Percentiles rank a stretch among this genome's conserved stretches.
Conservation (phyloP, 92 coral and sea anemone genomes). For the Zoanthus sociatus region DNA sequence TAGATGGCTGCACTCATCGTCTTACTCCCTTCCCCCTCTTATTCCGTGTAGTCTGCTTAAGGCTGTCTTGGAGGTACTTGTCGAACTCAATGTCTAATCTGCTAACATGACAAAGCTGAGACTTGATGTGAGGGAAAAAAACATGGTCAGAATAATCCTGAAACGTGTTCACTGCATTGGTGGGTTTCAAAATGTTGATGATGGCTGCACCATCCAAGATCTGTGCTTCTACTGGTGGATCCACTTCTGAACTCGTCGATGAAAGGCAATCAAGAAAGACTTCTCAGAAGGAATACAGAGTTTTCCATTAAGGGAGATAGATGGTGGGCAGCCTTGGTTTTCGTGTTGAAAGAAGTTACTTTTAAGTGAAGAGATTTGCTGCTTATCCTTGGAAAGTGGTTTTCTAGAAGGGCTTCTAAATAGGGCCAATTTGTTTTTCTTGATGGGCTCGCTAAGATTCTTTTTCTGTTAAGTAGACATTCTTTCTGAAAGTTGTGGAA, state of each 20-base stretch:
- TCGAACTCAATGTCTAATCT: no score
- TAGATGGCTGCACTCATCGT: no score
- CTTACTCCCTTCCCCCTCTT: no score
- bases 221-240: no score
- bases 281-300: conserved; percentile 41
- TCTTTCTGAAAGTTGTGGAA: conserved; percentile 40
- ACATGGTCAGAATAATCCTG: neutral
- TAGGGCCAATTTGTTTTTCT: conserved; percentile 57
- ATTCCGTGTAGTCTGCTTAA: no score
- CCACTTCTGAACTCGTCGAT: no score
- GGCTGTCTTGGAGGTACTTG: no score
- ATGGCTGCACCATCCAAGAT: no score
- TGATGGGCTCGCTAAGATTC: conserved; percentile 50
- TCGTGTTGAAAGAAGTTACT: conserved; percentile 28
- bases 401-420: conserved; percentile 47
- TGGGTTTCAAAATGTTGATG: no score
- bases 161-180: conserved; percentile 38
- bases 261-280: no score
- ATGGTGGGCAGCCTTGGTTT: neutral
- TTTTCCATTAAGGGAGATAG: conserved; percentile 53
- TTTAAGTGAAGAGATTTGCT: conserved; percentile 54
- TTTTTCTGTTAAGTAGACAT: conserved; percentile 23
- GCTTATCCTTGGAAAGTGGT: conserved; percentile 34
- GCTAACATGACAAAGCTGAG: no score
- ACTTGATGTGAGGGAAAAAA: no score